These are phyloP conservation scores for Blomia tropicalis DNA, from an alignment of 2,888 invertebrate species.

Conservation along the genomic window DNA sequence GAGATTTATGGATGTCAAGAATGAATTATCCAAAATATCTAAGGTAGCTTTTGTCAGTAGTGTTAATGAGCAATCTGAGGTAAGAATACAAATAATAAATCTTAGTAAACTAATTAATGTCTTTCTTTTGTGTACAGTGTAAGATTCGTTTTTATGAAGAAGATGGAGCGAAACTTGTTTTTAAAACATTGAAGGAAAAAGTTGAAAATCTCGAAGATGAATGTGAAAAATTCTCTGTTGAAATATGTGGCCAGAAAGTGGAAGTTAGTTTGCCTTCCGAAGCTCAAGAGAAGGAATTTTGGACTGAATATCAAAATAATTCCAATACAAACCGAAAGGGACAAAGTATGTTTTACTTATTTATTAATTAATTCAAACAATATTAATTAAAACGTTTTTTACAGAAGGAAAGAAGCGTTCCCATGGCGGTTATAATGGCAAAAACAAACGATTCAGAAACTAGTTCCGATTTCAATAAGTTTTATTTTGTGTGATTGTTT, in stretches of 20 bases:
- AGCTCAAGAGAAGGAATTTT: conserved; percentile 19
- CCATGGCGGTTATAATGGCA: background rate
- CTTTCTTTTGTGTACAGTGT: conserved; percentile 33
- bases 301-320: conserved; percentile 7
- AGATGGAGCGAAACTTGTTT: conserved; percentile 31
- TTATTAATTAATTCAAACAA: background rate
- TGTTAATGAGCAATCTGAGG: conserved; percentile 33
- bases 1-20: conserved; percentile 56
- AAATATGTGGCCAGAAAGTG: conserved; percentile 17
- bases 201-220: conserved; percentile 20
- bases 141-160: conserved; percentile 36
- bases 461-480: background rate
- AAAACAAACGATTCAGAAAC: conserved; percentile 1
- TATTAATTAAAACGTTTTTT: background rate
- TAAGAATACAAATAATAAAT: conserved; percentile 22
- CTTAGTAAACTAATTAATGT: background rate
- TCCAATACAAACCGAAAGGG: background rate
- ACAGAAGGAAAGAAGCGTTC: background rate
- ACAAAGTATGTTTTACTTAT: conserved; percentile 18
- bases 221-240: conserved; percentile 19
- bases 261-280: conserved; percentile 12
- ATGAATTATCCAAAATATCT: conserved; percentile 44
- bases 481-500: background rate
- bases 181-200: conserved; percentile 23
- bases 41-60: conserved; percentile 35